These are phyloP conservation scores for Diaprepes abbreviatus DNA, from an alignment of 2,888 invertebrate genomes.

Conservation along the genomic window DNA sequence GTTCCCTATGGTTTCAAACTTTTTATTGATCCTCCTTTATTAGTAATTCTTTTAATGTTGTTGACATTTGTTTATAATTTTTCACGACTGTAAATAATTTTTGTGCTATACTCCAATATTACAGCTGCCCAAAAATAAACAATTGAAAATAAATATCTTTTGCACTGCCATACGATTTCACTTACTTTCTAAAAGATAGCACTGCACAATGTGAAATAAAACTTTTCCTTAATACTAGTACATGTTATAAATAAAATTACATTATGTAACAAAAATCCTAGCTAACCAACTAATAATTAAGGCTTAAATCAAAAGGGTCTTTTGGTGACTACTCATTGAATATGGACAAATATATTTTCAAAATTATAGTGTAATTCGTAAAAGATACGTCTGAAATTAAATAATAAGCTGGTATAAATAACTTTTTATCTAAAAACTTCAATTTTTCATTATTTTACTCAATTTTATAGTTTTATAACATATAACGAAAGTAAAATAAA, in stretches of 20 bases:
- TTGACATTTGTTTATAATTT: too few relatives aligned
- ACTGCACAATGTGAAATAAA: conserved; percentile 1
- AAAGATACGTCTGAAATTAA: too few relatives aligned
- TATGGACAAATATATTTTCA: too few relatives aligned
- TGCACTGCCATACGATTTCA: background rate
- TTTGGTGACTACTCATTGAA: background rate
- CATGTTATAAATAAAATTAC: conserved; percentile 22
- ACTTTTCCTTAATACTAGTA: background rate
- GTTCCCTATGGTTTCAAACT: too few relatives aligned
- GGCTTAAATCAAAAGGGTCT: background rate
- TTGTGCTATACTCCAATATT: background rate
- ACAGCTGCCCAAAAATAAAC: background rate
- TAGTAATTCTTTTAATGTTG: too few relatives aligned
- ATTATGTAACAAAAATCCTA: conserved; percentile 30
- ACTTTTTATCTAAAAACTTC: too few relatives aligned
- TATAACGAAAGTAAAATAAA: conserved; percentile 2
- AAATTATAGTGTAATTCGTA: too few relatives aligned
- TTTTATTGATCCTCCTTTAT: too few relatives aligned
- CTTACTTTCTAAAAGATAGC: conserved; percentile 8
- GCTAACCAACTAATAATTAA: conserved; percentile 5
- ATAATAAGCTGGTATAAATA: too few relatives aligned
- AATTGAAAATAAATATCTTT: background rate
- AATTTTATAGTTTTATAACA: too few relatives aligned
- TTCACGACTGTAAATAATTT: too few relatives aligned
- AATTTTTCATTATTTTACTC: too few relatives aligned